A percentile compares a stretch with the other conserved stretches of the same genome.
These are phyloP conservation scores for Phenganax marumi DNA, from an alignment of 92 coral and sea anemone genomes.

Conservation along the genomic window DNA sequence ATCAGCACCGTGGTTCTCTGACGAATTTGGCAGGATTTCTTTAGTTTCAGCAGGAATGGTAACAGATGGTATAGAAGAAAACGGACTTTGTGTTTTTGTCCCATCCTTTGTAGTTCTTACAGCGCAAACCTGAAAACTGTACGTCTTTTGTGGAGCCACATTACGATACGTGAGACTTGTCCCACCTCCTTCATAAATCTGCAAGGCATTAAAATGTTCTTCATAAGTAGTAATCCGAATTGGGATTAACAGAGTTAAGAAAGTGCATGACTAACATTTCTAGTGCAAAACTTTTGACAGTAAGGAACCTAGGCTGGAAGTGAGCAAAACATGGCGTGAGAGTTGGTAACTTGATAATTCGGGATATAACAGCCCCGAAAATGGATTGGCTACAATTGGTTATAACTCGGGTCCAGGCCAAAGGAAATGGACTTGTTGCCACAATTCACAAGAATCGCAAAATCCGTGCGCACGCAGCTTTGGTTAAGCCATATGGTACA, in stretches of 20 bases:
- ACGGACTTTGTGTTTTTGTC: constrained; percentile 69
- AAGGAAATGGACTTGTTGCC: too few species aligned
- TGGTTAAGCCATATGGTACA: too few species aligned
- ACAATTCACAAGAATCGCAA: too few species aligned
- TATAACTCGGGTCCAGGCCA: too few species aligned
- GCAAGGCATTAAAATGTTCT: not conserved
- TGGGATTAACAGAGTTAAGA: too few species aligned
- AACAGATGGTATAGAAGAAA: constrained; percentile 63
- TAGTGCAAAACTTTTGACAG: too few species aligned
- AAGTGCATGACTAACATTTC: not conserved
- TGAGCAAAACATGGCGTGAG: too few species aligned
- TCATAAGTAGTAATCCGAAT: not conserved
- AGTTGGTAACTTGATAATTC: too few species aligned
- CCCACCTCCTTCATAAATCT: constrained; percentile 79
- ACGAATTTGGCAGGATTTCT: constrained; percentile 59
- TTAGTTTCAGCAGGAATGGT: constrained; percentile 62
- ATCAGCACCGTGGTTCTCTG: constrained; percentile 32
- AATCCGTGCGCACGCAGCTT: too few species aligned
- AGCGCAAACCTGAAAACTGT: constrained; percentile 87
- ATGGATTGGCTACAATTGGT: too few species aligned
- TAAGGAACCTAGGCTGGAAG: too few species aligned
- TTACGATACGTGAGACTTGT: constrained; percentile 55
- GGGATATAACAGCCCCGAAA: too few species aligned
- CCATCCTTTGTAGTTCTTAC: constrained; percentile 60
- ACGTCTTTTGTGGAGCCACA: constrained; percentile 60